Evolutionary conservation across 2,888 invertebrate species (phyloP).

Genomic region (Drosophila nr. fundita): DNA sequence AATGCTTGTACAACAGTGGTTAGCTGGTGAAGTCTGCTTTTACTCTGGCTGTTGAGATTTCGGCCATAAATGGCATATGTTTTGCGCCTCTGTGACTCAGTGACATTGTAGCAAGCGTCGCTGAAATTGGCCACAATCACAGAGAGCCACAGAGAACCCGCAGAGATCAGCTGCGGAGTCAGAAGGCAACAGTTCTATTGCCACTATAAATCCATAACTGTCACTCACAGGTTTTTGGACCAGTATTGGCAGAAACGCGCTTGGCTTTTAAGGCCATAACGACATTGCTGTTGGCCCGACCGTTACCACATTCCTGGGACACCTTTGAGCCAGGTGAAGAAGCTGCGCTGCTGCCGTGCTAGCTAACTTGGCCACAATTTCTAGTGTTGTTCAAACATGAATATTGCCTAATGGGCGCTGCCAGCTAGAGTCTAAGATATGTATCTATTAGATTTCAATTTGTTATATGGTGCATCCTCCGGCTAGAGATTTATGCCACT

Average conservation of each 20-base stretch:
- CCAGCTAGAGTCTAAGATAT: slow-evolving; percentile 11
- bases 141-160: slow-evolving; percentile 5
- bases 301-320: slow-evolving; percentile 74
- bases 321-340: slow-evolving; percentile 56
- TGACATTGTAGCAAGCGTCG: slow-evolving; percentile 75
- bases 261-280: slow-evolving; percentile 69
- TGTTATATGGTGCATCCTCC: slow-evolving; percentile 26
- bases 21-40: slow-evolving; percentile 33
- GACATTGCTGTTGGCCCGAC: slow-evolving; percentile 61
- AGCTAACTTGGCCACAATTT: slow-evolving; percentile 45
- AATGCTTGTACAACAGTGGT: slow-evolving; percentile 47
- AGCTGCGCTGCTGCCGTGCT: slow-evolving; percentile 2
- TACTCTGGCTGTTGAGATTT: slow-evolving; percentile 61
- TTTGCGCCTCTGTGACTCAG: slow-evolving; percentile 61
- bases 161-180: slow-evolving; percentile 4
- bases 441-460: slow-evolving; percentile 34
- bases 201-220: slow-evolving; percentile 80
- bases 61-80: slow-evolving; percentile 69
- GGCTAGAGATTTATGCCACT: slow-evolving; percentile 32
- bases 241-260: slow-evolving; percentile 69
- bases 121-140: slow-evolving; percentile 44
- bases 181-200: slow-evolving; percentile 51
- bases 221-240: slow-evolving; percentile 71
- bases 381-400: slow-evolving; percentile 57
- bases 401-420: slow-evolving; percentile 54